Evolutionary conservation across 2,113 vertebrate genomes (phyloP), one percentile per base, ranked within the genome.

Genomic region (Aleadryas rufinucha): DNA sequence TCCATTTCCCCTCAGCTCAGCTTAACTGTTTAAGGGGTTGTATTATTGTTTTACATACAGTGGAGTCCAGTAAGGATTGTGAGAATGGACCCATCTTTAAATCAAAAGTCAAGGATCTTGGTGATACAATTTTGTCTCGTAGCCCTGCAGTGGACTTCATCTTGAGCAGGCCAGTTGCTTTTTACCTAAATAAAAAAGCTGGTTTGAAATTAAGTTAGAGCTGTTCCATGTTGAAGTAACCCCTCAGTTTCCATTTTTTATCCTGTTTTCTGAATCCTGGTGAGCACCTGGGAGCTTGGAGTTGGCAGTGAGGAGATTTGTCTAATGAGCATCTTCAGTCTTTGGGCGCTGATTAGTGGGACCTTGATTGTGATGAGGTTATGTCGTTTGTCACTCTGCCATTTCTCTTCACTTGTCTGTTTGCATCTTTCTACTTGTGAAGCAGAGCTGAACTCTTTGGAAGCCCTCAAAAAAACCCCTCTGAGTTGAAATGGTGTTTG

Each of bases 291-390:
- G 30, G 16, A 60, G 31, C 44, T 53, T 79, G 45, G 49, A 64
- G 49, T 3, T 45, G 57, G 18, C 12, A 27, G 2, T 49, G 69
- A 41, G 70, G 65, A 61, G 42, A 8, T 4, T 63, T 68, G 7
- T 49, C 3, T 47, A 3, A 16, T 15, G 47, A 77, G 27, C 37
- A 20, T 15, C 31, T 50, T 63, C 26, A 20, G 24, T 17, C 37
- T 68, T 69, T 0, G 2, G 13, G 42, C n/a, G 11, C 44, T 30
- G 12, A 2, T 35, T 16, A 7, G 9, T 0, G 0, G 22, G 44
- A 52, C 59, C n/a, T 86, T 18, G 65, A 14, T 13, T 45, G 24
- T 41, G 72, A 13, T 15, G 53, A 44, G 61, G 22, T 24, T 44
- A 0, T 31, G 15, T 24, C 53, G 2, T 23, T 0, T 26, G 19